Evolutionary conservation across 2,113 vertebrate species (phyloP), one percentile per base, ranked within the genome.

Genomic region (Taurulus bubalis): DNA sequence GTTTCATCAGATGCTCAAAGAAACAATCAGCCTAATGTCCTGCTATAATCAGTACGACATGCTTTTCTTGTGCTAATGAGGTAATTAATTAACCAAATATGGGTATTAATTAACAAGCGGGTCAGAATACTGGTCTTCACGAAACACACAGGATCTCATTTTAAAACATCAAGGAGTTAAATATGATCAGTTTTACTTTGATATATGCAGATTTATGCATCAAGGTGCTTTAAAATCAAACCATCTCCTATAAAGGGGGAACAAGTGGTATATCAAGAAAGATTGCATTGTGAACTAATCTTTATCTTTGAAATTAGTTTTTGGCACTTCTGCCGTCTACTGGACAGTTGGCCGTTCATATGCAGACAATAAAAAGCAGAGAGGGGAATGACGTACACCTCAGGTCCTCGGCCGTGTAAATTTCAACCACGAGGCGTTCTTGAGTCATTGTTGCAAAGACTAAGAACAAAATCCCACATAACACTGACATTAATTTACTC

Each of bases 71-170:
- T 11, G 15, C 4, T 53, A 63, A 79, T 70, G 67, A 53, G 36
- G 81, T 72, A 24, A 82, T 80, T 64, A 5, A 78, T 68, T 70
- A 73, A 74, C 30, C 30, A 65, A 63, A 81, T 80, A 7, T 32
- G 53, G 70, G 47, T 28, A 65, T 77, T 64, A 36, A 75, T 80
- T 3, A 51, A 79, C 2, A 85, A 81, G 36, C 53, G 3, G 5
- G 59, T 77, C 34, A 53, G 40, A 10, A 30, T 58, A 42, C 36
- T 62, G 70, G 15, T 71, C 49, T 68, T 70, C 16, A 60, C 30
- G 42, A 10, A 53, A 47, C 14, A 71, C 36, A 84, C 15, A 47
- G 12, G 6, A 20, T 53, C 45, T 45, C 34, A 38, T 76, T 65
- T 55, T 34, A 51, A 63, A 38, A 63, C 26, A 14, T 34, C 42